Evolutionary conservation across 2,888 invertebrate genomes (phyloP).

Genomic region (Entomobrya proxima): DNA sequence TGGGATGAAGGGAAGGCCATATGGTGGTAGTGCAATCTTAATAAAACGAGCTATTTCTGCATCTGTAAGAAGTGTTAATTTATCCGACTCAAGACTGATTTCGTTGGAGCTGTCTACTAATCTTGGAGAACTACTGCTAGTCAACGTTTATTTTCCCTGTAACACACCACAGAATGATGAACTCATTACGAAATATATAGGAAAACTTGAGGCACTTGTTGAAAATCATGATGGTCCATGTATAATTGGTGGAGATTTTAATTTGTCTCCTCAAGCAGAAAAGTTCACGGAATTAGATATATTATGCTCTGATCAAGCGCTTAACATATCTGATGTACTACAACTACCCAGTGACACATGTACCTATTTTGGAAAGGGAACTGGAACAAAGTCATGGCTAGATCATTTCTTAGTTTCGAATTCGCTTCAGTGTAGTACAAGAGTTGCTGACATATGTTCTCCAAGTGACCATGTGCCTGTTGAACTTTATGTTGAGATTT

Average conservation of each 20-base stretch:
- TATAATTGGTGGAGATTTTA: neutral
- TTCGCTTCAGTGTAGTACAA: neutral
- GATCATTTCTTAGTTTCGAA: neutral
- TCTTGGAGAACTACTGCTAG: neutral
- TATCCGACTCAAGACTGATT: neutral
- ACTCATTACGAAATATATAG: neutral
- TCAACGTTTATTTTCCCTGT: neutral
- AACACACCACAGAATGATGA: neutral
- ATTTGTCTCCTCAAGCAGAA: neutral
- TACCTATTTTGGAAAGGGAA: neutral
- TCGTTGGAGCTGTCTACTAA: neutral
- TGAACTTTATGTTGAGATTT: too few species aligned
- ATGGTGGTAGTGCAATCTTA: conserved; percentile 2
- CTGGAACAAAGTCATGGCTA: neutral
- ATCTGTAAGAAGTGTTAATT: neutral
- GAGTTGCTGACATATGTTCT: neutral
- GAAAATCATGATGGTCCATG: neutral
- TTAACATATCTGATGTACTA: neutral
- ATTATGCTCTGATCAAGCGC: neutral
- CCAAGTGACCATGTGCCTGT: neutral
- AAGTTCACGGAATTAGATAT: neutral
- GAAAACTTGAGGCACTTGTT: neutral
- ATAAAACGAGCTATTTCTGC: neutral
- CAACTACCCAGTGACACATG: neutral
- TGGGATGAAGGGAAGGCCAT: neutral